Base-by-base conservation (phyloP, 2,797 vertebrate genomes). In the Coccyzus lansbergi region DNA sequence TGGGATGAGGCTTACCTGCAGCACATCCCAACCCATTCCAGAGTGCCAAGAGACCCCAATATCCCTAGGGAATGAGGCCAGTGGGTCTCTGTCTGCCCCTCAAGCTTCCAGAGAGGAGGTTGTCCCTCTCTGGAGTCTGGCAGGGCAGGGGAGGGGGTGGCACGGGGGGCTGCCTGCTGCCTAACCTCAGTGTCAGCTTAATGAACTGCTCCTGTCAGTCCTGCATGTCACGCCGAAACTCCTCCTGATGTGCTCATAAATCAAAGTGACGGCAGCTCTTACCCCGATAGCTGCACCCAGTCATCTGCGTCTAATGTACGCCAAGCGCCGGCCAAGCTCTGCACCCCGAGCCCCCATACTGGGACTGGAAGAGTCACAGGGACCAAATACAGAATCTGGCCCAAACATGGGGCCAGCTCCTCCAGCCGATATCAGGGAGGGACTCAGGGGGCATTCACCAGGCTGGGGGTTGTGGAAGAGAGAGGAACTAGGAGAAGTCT, bases 191-290 rank as follows among this genome's bases (percentile, higher is more conserved):
- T 98, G 98, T 98, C 98, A 98, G 98, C 98, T 98, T 99, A 99
- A 98, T 98, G 98, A 98, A 98, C 98, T 98, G 98, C 98, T 97
- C 98, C 98, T 98, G 98, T 98, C 98, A 98, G 98, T 98, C 98
- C 96, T 95, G 97, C 97, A 97, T 99, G 98, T 98, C 98, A 98
- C 98, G 97, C 97, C 97, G 97, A 98, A 98, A 98, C 98, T 98
- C 98, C 98, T 98, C 98, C 98, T 99, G 99, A 99, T 98, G 98
- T 98, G 98, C 99, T 99, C 99, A 99, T 99, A 98, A 98, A 99
- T 99, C 99, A 99, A 98, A 97, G 98, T 98, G 99, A 99, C 98
- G 98, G 98, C 76, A 58, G 98, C 98, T 98, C 98, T 97, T 99
- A 98, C 98, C 98, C 98, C 97, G 96, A 96, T 98, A 98, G 98